These are phyloP conservation scores for Nebria ingens DNA, from an alignment of 1,140 invertebrate genomes.

Conservation along the genomic window DNA sequence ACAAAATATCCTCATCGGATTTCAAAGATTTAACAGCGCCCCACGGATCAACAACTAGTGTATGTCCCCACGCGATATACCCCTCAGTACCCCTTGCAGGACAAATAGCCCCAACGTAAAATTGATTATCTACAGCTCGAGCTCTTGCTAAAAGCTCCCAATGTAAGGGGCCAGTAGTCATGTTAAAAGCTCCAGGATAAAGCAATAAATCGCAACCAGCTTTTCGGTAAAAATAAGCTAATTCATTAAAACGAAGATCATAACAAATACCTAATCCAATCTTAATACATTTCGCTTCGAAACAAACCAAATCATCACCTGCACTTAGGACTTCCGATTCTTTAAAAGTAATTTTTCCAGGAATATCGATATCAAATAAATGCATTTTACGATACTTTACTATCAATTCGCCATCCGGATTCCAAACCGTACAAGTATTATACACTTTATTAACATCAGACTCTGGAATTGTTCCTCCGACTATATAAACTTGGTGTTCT, in stretches of 20 bases:
- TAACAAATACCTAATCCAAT: constrained; percentile 91
- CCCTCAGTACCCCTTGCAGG: constrained; percentile 66
- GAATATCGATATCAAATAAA: constrained; percentile 92
- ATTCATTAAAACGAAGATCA: constrained; percentile 84
- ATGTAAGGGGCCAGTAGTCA: constrained; percentile 87
- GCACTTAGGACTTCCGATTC: constrained; percentile 77
- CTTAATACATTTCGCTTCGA: constrained; percentile 63
- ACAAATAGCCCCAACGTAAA: constrained; percentile 61
- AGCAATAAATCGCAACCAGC: constrained; percentile 25
- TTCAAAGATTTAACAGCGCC: constrained; percentile 63
- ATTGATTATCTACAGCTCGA: constrained; percentile 81
- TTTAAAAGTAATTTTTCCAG: constrained; percentile 84
- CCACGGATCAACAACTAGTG: constrained; percentile 79
- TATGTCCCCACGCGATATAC: constrained; percentile 87
- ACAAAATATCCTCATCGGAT: constrained; percentile 58
- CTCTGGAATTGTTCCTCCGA: constrained; percentile 88
- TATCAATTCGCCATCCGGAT: constrained; percentile 63
- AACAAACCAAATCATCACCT: constrained; percentile 64
- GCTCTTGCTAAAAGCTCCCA: constrained; percentile 77
- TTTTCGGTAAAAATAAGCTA: constrained; percentile 71
- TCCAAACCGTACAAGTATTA: constrained; percentile 88
- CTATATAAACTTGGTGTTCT: constrained; percentile 66
- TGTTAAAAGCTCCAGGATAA: constrained; percentile 77
- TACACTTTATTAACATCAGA: constrained; percentile 56
- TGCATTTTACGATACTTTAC: constrained; percentile 77